Evolutionary conservation across 1,140 invertebrate species (phyloP), one percentile per base, ranked within the genome.

Genomic region (Papilio helenus): DNA sequence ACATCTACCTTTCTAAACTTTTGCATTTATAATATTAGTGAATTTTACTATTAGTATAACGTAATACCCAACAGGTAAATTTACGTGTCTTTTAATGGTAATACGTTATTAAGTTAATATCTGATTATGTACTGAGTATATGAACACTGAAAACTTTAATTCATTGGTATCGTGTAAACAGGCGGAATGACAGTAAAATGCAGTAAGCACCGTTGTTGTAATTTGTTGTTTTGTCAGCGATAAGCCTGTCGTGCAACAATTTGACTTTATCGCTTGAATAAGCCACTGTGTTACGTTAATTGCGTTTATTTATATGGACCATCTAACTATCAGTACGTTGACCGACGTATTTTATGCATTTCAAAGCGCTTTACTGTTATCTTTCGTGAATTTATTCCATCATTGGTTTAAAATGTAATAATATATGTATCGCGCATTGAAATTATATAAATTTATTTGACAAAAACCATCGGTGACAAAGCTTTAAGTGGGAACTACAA

Each of bases 211-310:
- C n/a, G 72, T 49, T 74, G 46, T 23, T 46, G 44, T 49, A 49
- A 74, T 49, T 51, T 74, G 72, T 84, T 84, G 80, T 83, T 85
- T 85, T 81, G 82, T 76, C 77, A 51, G 61, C 83, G 86, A 86
- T 87, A 86, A 87, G 83, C 85, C 76, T 44, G 58, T 39, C 82
- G 80, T 78, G 81, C 79, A 78, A 79, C 84, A 83, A 86, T 83
- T 76, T 84, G 86, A 88, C 82, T 86, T 87, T 88, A 87, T 88
- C 86, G 82, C 76, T 49, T 74, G 74, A 29, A 78, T 72, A 42
- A 76, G 72, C 42, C 49, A 72, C 44, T 58, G 49, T 73, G 58
- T 80, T 44, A 71, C 71, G 72, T 78, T 78, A 76, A 49, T 42
- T 74, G 72, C 44, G 72, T 74, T 74, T 74, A 74, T 74, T 51